phyloP scores from a whole-genome alignment of 2,888 invertebrate species.

The Slavum lentiscoides region DNA sequence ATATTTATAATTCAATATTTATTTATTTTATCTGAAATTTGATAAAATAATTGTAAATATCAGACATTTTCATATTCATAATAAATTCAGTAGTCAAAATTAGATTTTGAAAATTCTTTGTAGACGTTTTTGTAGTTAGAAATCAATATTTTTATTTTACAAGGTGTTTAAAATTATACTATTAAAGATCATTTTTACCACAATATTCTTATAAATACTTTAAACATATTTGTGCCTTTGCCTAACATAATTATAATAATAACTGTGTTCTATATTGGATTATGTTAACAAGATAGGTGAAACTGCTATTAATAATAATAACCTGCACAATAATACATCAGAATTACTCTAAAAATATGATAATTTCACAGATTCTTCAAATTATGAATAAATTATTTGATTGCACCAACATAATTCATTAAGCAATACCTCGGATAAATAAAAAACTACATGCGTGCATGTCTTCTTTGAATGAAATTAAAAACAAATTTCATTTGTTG shows the following conservation, averaged over 20 bases:
- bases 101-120: not conserved
- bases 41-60: not conserved
- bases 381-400: not conserved
- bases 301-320: not conserved
- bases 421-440: not conserved
- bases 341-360: not conserved
- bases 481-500: not conserved
- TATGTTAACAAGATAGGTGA: not conserved
- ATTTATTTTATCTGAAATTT: not conserved
- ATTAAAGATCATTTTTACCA: not conserved
- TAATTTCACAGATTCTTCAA: not conserved
- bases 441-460: not conserved
- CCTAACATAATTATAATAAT: not conserved
- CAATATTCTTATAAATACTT: not conserved
- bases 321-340: not conserved
- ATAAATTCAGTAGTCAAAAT: conserved; percentile 27
- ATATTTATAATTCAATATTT: too few species aligned
- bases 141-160: conserved; percentile 2
- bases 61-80: not conserved
- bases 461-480: conserved; percentile 9
- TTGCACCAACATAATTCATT: not conserved
- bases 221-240: not conserved
- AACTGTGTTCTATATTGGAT: not conserved
- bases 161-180: not conserved
- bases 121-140: not conserved